phyloP scores from a whole-genome alignment of 2,888 invertebrate genomes.

The Pristionchus entomophagus region DNA sequence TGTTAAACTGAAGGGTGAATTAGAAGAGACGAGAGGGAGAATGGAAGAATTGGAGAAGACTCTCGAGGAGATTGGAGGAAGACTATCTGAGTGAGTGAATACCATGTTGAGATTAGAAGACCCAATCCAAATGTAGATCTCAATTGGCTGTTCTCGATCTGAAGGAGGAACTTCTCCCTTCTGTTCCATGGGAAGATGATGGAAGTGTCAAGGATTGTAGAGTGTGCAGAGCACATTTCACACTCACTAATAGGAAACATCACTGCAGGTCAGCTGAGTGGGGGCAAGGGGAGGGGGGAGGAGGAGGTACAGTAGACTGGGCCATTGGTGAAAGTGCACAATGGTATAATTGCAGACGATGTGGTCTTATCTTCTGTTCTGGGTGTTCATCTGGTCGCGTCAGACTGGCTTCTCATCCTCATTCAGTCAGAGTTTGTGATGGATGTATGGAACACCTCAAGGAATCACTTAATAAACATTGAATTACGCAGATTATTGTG shows the following conservation, averaged over 20 bases:
- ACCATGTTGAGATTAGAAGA: neutral
- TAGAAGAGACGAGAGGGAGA: conserved; percentile 47
- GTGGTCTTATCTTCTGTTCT: conserved; percentile 65
- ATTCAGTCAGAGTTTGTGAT: conserved; percentile 63
- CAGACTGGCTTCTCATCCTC: conserved; percentile 60
- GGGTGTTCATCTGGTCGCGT: conserved; percentile 61
- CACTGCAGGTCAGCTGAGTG: conserved; percentile 66
- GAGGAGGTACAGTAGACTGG: too few species aligned
- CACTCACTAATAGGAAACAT: conserved; percentile 63
- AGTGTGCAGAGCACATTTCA: conserved; percentile 58
- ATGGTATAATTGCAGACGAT: conserved; percentile 55
- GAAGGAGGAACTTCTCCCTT: conserved; percentile 65
- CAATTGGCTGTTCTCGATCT: conserved; percentile 64
- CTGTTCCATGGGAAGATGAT: conserved; percentile 66
- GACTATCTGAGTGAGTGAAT: conserved; percentile 58
- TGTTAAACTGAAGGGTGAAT: neutral
- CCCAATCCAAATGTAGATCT: conserved; percentile 54
- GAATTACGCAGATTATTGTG: neutral
- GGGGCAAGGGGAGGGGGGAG: neutral
- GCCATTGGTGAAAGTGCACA: too few species aligned
- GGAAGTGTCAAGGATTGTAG: conserved; percentile 57
- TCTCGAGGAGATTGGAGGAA: conserved; percentile 65
- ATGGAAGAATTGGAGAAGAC: conserved; percentile 59
- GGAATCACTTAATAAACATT: neutral
- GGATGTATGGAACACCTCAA: conserved; percentile 51